Evolutionary conservation across 2,113 vertebrate species (phyloP).

Genomic region (Sebastes fasciatus): DNA sequence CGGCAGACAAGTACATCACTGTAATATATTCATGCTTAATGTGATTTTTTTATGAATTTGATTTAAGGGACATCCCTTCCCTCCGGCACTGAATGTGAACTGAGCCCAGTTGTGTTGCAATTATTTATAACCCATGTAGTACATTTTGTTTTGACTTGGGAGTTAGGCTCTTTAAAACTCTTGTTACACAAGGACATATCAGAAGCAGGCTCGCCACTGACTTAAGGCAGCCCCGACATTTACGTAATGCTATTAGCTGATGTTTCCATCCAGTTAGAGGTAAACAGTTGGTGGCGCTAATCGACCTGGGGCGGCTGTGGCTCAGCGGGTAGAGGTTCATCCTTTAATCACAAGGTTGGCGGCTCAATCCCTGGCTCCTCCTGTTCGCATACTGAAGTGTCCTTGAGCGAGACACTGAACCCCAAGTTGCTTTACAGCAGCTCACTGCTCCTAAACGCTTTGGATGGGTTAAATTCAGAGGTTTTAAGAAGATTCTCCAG

Average conservation of each 20-base stretch:
- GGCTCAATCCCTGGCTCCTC: not conserved
- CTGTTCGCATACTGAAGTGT: not conserved
- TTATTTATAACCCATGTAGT: constrained; percentile 27
- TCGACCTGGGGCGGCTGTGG: too few species aligned
- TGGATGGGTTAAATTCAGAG: not conserved
- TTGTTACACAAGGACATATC: constrained; percentile 12
- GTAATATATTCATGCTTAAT: not conserved
- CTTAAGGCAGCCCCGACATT: not conserved
- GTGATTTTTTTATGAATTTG: not conserved
- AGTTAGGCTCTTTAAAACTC: not conserved
- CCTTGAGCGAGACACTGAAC: not conserved
- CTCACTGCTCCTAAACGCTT: not conserved
- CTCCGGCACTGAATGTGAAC: constrained; percentile 10
- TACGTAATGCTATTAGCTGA: not conserved
- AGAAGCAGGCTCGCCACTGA: not conserved
- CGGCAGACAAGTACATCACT: not conserved
- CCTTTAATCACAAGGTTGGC: not conserved
- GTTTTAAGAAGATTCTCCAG: not conserved
- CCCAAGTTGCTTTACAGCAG: too few species aligned
- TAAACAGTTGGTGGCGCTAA: not conserved
- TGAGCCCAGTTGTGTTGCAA: constrained; percentile 28
- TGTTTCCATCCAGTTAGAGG: not conserved
- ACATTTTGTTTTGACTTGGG: constrained; percentile 19
- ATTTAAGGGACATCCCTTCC: not conserved
- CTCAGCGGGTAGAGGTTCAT: not conserved